These are phyloP conservation scores for Lobophora halterata DNA, from an alignment of 2,888 invertebrate genomes.

Conservation along the genomic window DNA sequence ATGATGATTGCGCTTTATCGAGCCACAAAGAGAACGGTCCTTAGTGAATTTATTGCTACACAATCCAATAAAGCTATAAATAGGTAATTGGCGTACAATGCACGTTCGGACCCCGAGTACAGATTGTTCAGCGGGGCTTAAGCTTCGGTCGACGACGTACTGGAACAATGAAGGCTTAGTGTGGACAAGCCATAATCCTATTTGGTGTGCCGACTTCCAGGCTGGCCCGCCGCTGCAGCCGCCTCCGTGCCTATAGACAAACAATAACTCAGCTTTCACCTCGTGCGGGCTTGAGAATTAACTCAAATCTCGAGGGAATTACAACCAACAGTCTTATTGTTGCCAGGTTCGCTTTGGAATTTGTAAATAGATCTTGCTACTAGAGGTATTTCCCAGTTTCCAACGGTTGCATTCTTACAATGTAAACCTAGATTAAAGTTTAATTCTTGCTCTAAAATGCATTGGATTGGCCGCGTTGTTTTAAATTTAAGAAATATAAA, in stretches of 20 bases:
- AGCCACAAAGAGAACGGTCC: conserved; percentile 25
- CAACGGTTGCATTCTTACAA: conserved; percentile 22
- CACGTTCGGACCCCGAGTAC: conserved; percentile 38
- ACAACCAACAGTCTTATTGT: conserved; percentile 26
- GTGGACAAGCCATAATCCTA: conserved; percentile 56
- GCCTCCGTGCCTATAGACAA: conserved; percentile 36
- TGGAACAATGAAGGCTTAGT: conserved; percentile 47
- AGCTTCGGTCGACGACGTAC: conserved; percentile 36
- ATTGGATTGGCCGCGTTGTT: conserved; percentile 11
- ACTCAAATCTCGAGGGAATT: conserved; percentile 30
- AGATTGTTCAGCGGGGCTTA: conserved; percentile 41
- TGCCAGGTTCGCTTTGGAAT: conserved; percentile 26
- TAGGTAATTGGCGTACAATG: conserved; percentile 38
- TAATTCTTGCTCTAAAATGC: conserved; percentile 22
- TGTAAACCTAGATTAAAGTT: conserved; percentile 24
- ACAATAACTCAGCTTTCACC: conserved; percentile 49
- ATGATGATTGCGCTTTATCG: conserved; percentile 27
- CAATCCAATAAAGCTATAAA: conserved; percentile 35
- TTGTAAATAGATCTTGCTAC: conserved; percentile 25
- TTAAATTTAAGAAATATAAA: conserved; percentile 9
- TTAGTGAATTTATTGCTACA: conserved; percentile 33
- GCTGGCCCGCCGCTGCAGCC: conserved; percentile 20
- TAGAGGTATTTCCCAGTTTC: conserved; percentile 18
- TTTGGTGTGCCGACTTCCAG: conserved; percentile 45
- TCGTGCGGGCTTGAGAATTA: conserved; percentile 38